Evolutionary conservation across 2,888 invertebrate species (phyloP).

Genomic region (Cistogaster globosa): DNA sequence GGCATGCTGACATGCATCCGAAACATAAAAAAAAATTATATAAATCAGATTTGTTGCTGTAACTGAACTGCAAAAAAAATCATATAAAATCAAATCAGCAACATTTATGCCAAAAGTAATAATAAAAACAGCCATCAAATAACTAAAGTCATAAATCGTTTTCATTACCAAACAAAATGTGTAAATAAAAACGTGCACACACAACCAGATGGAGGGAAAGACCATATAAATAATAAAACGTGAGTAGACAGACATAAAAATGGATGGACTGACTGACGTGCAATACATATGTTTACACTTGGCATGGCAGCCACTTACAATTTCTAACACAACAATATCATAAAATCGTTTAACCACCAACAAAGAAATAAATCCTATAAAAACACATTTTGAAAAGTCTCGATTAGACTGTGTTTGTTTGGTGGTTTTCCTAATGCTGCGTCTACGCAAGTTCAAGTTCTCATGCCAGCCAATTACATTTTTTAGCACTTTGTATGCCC

Average conservation of each 20-base stretch:
- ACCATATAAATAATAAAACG: not conserved
- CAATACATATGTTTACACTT: conserved; percentile 5
- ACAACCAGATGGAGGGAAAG: not conserved
- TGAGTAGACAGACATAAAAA: conserved; percentile 4
- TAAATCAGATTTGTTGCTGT: conserved; percentile 2
- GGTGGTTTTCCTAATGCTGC: conserved; percentile 38
- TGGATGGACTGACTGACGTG: too few species aligned
- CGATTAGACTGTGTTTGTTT: not conserved
- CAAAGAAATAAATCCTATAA: conserved; percentile 10
- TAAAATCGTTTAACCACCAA: conserved; percentile 38
- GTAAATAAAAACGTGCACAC: conserved; percentile 1
- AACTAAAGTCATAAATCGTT: conserved; percentile 62
- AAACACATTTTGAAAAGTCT: conserved; percentile 28
- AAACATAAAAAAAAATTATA: conserved; percentile 3
- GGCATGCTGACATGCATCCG: conserved; percentile 45
- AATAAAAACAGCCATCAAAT: conserved; percentile 63
- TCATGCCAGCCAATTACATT: not conserved
- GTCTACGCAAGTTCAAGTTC: conserved; percentile 66
- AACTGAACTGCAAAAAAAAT: not conserved
- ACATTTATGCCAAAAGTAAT: conserved; percentile 62
- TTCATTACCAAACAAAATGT: conserved; percentile 64
- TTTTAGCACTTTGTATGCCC: not conserved
- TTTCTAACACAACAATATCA: conserved; percentile 49
- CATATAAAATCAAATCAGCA: conserved; percentile 35
- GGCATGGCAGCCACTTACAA: conserved; percentile 25